Base-by-base conservation (phyloP, 2,888 invertebrate genomes). In the Quadroppia sp. region DNA sequence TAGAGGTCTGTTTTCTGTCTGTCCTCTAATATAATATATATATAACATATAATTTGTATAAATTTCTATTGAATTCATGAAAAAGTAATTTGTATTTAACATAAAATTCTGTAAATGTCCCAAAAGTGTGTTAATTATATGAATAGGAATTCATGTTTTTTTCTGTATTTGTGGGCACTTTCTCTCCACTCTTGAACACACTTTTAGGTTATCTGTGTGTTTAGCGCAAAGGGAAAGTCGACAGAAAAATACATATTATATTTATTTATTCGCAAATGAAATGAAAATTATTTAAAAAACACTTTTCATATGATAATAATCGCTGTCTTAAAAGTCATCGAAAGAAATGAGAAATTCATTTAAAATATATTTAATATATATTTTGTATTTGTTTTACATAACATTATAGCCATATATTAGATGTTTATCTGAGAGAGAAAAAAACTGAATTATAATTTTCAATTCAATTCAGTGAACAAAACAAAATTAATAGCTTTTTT, bases 1-100 rank as follows among this genome's bases (percentile, higher is more conserved):
- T 11, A 42, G 71, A 71, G 71, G 71, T 71, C 15, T 45, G 13
- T 17, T 6, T n/a, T n/a, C n/a, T n/a, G 71, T 71, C 36, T 53
- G 25, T 25, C 11, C 25, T 53, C 13, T 53, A 4, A 53, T 25
- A 13, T 53, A 53, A 25, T 53, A 7, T 50, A 2, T 13, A 36
- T 7, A 36, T 9, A 7, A 36, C 36, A 36, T 9, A 7, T 36
- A 36, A 36, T 36, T 36, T 9, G 4, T 7, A 36, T 36, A 36
- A 7, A 36, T 36, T 36, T 36, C 36, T n/a, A n/a, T n/a, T n/a
- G n/a, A n/a, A n/a, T n/a, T n/a, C n/a, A n/a, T 36, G 36, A 36
- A 36, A 36, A 36, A 36, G 6, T n/a, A 7, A 36, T 11, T 15
- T 45, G 17, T 15, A 45, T 45, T 45, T 45, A 13, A 2, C 11